A percentile compares a stretch with the other conserved stretches of the same genome.
These are phyloP conservation scores for Agapetus fuscipes DNA, from an alignment of 2,888 invertebrate species.

Conservation along the genomic window DNA sequence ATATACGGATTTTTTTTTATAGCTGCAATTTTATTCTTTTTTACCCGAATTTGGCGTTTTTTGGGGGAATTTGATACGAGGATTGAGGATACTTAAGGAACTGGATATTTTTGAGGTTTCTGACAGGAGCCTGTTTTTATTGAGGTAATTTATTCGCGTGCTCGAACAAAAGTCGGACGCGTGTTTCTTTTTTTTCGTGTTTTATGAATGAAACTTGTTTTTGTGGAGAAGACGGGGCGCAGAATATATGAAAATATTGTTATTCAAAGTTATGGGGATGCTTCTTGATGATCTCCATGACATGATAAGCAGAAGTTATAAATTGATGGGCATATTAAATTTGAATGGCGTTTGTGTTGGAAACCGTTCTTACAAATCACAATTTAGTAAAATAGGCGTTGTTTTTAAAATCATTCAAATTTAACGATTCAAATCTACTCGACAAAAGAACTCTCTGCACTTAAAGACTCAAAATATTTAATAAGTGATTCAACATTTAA, in stretches of 20 bases:
- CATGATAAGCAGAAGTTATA: no score
- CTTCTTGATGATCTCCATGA: no score
- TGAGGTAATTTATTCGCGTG: slow-evolving; percentile 12
- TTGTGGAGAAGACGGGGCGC: slow-evolving; percentile 4
- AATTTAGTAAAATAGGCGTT: neutral
- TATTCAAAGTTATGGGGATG: no score
- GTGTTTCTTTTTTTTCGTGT: slow-evolving; percentile 11
- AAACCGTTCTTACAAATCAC: neutral
- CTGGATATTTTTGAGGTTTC: slow-evolving; percentile 11
- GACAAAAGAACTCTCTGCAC: no score
- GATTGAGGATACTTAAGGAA: slow-evolving; percentile 4
- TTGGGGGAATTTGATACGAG: slow-evolving; percentile 15
- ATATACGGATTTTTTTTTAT: slow-evolving; percentile 3
- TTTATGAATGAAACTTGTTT: slow-evolving; percentile 12
- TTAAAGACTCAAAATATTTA: no score
- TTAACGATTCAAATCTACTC: no score
- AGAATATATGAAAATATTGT: no score
- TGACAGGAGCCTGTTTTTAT: slow-evolving; percentile 9
- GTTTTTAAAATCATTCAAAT: no score
- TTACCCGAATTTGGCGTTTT: slow-evolving; percentile 6
- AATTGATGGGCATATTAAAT: no score
- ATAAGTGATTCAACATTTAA: no score
- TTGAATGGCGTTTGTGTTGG: no score
- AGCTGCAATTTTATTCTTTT: slow-evolving; percentile 8
- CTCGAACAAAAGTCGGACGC: slow-evolving; percentile 10